Percentiles rank a stretch among this genome's conserved stretches.
phyloP scores from a whole-genome alignment of 2,113 vertebrate species.

The Mesocricetus auratus region DNA sequence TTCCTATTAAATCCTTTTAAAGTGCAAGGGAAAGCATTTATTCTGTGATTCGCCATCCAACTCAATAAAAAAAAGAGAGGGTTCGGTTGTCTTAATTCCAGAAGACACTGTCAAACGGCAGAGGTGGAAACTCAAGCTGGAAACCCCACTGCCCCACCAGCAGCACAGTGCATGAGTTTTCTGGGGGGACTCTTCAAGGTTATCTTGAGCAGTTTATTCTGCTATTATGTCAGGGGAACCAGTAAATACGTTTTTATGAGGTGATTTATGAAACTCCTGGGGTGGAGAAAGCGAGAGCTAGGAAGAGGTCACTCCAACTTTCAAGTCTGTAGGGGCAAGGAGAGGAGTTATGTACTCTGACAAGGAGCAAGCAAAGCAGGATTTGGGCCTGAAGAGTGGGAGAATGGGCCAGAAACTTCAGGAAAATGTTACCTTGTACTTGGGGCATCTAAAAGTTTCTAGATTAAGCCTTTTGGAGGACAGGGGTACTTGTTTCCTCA shows the following conservation, averaged over 20 bases:
- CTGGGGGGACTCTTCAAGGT: slow-evolving; percentile 32
- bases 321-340: not conserved
- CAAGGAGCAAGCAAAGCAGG: not conserved
- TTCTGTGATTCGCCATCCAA: slow-evolving; percentile 72
- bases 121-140: slow-evolving; percentile 39
- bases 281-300: slow-evolving; percentile 16
- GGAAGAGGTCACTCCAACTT: slow-evolving; percentile 49
- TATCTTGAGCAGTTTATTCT: slow-evolving; percentile 35
- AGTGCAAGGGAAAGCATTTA: slow-evolving; percentile 76
- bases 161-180: rapidly evolving
- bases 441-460: not conserved
- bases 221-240: slow-evolving; percentile 63
- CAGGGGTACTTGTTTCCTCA: not conserved
- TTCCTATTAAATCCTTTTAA: slow-evolving; percentile 82
- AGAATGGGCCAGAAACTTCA: not conserved
- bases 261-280: slow-evolving; percentile 78
- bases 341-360: not conserved
- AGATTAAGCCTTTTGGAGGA: not conserved
- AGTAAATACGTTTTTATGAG: slow-evolving; percentile 78
- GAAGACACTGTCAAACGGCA: slow-evolving; percentile 64
- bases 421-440: not conserved
- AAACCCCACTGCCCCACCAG: not conserved
- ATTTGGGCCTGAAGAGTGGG: not conserved
- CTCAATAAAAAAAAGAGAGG: slow-evolving; percentile 71
- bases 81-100: slow-evolving; percentile 28